A percentile compares a stretch with the other conserved stretches of the same genome.
Conservation (phyloP, 2,888 invertebrate species). For the Spisula solida region DNA sequence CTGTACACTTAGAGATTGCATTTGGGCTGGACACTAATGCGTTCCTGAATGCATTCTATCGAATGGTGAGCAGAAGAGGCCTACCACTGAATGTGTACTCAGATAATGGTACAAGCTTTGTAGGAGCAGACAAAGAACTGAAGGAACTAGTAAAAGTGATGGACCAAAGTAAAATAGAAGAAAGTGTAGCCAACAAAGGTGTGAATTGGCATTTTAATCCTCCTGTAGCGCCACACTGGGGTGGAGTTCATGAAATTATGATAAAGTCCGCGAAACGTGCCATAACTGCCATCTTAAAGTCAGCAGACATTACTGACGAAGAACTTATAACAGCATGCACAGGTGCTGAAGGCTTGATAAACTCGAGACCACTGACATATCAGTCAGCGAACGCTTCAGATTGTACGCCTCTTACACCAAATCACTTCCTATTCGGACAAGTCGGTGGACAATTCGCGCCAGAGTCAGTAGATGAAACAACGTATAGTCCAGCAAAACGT, state of each 20-base stretch:
- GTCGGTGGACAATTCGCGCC: conserved; percentile 68
- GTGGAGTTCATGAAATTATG: conserved; percentile 70
- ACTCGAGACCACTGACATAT: conserved; percentile 66
- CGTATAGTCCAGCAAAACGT: conserved; percentile 17
- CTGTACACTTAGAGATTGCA: conserved; percentile 68
- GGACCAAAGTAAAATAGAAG: conserved; percentile 51
- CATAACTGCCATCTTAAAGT: conserved; percentile 58
- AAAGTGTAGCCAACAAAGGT: conserved; percentile 53
- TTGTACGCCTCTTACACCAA: conserved; percentile 55
- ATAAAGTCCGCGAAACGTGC: conserved; percentile 70
- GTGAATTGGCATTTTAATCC: conserved; percentile 71
- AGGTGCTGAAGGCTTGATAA: conserved; percentile 68
- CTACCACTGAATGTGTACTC: conserved; percentile 55
- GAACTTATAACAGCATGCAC: conserved; percentile 67
- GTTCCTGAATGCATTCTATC: conserved; percentile 65
- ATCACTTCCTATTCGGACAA: conserved; percentile 73
- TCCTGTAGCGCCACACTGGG: conserved; percentile 69
- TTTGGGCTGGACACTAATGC: conserved; percentile 63
- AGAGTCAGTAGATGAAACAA: conserved; percentile 44
- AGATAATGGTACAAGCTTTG: conserved; percentile 71
- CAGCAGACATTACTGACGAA: conserved; percentile 68
- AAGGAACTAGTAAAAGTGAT: conserved; percentile 30
- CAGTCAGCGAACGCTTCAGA: conserved; percentile 57
- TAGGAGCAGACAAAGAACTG: conserved; percentile 55
- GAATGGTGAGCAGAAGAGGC: conserved; percentile 61